Conservation (phyloP, 2,113 vertebrate species). For the Protobothrops flavoviridis region DNA sequence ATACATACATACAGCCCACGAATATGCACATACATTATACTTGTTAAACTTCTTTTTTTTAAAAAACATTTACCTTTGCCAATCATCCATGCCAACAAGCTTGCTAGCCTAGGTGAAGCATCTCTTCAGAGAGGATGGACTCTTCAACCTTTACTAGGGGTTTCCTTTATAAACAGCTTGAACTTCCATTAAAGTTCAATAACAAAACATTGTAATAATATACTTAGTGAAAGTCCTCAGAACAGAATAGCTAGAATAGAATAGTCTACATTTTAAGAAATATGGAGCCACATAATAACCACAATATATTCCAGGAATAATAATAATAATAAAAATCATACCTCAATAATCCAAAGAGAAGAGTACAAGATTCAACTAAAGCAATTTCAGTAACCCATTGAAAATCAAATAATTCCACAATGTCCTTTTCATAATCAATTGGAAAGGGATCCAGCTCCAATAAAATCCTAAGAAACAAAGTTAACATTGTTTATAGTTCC, state of each 20-base stretch:
- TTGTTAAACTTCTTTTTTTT: not conserved
- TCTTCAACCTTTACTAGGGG: not conserved
- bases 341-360: constrained; percentile 93
- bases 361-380: constrained; percentile 83
- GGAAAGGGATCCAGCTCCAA: constrained; percentile 89
- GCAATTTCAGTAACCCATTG: constrained; percentile 91
- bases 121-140: not conserved
- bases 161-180: not conserved
- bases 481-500: not conserved
- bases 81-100: not conserved
- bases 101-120: not conserved
- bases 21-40: not conserved
- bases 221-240: constrained; percentile 7
- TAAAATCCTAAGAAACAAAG: constrained; percentile 79
- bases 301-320: not conserved
- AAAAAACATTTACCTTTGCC: not conserved
- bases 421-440: constrained; percentile 82
- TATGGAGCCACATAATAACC: not conserved
- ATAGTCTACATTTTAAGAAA: constrained; percentile 34
- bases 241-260: constrained; percentile 34
- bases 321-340: constrained; percentile 56
- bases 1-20: not conserved
- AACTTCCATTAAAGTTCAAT: not conserved
- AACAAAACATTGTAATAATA: constrained; percentile 4
- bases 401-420: constrained; percentile 89